Evolutionary conservation across 1,140 invertebrate genomes (phyloP), one percentile per base, ranked within the genome.

Genomic region (Zophobas morio): DNA sequence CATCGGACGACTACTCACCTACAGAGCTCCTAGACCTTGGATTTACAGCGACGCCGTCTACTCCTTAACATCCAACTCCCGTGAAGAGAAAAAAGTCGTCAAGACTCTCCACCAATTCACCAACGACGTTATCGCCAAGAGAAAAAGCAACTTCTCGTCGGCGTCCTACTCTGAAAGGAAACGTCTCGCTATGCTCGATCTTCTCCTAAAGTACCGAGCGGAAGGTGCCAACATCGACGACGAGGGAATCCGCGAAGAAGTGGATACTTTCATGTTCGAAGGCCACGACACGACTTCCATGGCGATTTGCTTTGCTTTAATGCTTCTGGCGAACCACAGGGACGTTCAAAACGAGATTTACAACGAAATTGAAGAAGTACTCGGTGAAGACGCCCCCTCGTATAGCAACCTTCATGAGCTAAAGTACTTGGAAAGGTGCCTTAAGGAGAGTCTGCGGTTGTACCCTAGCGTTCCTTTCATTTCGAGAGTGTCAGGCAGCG

Each of bases 221-320:
- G 82, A 88, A 57, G 87, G 88, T n/a, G 87, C 85, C 71, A 63
- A 81, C 3, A 89, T 90, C 57, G 89, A 88, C 73, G 85, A 91
- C 56, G 77, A 87, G n/a, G 93, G 94, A 72, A 94, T 96, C 49
- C 88, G 91, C 76, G 94, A 95, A 84, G 94, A 96, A 89, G 93
- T 95, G 1, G 93, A 95, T 83, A 95, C 93, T 0, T 95, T 95
- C 81, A 93, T 94, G 89, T 94, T 95, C 86, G 93, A 92, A 87
- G 86, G 86, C 8, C 86, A 87, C 72, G 86, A 87, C 40, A 87
- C 86, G 1, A 86, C 86, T 0, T 83, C 86, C 1, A 82, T 84
- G 33, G 85, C 84, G 0, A 54, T 87, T 0, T 83, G 83, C 1
- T 87, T 86, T 70, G 81, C 81, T 4, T 46, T 87, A 37, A 84